Conservation (phyloP, 1,140 invertebrate species). For the Oppia nitens region DNA sequence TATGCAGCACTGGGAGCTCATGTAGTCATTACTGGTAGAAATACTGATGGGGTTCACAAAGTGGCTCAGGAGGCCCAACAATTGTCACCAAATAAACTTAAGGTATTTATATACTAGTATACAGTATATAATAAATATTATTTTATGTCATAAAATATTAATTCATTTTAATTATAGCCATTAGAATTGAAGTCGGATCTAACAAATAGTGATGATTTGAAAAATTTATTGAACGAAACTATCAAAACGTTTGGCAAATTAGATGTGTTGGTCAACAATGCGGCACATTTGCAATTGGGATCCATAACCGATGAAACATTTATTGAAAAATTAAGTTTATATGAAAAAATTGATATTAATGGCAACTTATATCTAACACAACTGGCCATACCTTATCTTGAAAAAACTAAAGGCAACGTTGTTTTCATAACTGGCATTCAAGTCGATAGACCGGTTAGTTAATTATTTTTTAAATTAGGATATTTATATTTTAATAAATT, state of each 20-base stretch:
- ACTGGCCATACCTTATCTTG: conserved; percentile 59
- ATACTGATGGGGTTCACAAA: no score
- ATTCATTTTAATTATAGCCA: no score
- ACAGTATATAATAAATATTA: no score
- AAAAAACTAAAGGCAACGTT: conserved; percentile 60
- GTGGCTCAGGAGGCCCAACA: no score
- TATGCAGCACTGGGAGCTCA: no score
- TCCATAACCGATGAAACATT: background rate
- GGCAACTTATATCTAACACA: conserved; percentile 40
- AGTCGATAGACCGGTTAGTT: conserved; percentile 47
- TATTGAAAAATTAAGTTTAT: background rate
- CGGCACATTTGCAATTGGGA: background rate
- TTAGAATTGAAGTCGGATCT: conserved; percentile 59
- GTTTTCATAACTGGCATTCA: conserved; percentile 78
- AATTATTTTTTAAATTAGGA: background rate
- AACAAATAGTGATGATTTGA: conserved; percentile 52
- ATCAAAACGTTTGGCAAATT: conserved; percentile 62
- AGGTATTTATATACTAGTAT: no score
- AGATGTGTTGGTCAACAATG: conserved; percentile 62
- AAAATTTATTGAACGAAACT: conserved; percentile 56
- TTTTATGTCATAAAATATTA: no score
- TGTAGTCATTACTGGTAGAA: no score
- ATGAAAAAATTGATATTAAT: conserved; percentile 1
- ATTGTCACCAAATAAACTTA: no score
- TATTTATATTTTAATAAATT: no score